phyloP scores from a whole-genome alignment of 2,888 invertebrate genomes.

The Eristalis intricaria region DNA sequence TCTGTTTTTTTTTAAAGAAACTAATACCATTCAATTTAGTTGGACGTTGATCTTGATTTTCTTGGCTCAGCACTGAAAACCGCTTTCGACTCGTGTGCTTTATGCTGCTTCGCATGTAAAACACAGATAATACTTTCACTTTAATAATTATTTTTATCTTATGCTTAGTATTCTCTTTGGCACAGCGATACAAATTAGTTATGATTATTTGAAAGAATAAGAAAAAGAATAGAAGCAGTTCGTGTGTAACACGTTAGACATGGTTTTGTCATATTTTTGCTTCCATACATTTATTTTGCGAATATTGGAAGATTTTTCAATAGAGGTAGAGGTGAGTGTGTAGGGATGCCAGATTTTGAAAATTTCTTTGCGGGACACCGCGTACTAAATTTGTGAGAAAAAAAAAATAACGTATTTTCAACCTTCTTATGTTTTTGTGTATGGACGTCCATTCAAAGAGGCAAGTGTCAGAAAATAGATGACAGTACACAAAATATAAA shows the following conservation, averaged over 20 bases:
- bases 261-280: background rate
- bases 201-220: slow-evolving; percentile 31
- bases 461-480: too few species aligned
- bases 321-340: too few species aligned
- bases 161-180: slow-evolving; percentile 13
- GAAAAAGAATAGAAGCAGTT: slow-evolving; percentile 38
- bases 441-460: too few species aligned
- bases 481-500: too few species aligned
- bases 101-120: slow-evolving; percentile 34
- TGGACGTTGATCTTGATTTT: slow-evolving; percentile 23
- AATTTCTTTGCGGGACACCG: too few species aligned
- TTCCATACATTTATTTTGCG: background rate
- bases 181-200: slow-evolving; percentile 42
- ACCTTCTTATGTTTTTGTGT: too few species aligned
- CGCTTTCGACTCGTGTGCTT: slow-evolving; percentile 13
- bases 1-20: slow-evolving; percentile 13
- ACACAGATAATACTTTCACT: slow-evolving; percentile 56
- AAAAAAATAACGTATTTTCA: too few species aligned
- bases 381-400: too few species aligned
- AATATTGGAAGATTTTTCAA: background rate
- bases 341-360: too few species aligned
- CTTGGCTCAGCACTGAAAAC: background rate
- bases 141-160: slow-evolving; percentile 36
- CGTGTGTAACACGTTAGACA: slow-evolving; percentile 26
- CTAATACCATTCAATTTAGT: slow-evolving; percentile 24